Evolutionary conservation across 2,888 invertebrate genomes (phyloP).

Genomic region (Parnassius apollo): DNA sequence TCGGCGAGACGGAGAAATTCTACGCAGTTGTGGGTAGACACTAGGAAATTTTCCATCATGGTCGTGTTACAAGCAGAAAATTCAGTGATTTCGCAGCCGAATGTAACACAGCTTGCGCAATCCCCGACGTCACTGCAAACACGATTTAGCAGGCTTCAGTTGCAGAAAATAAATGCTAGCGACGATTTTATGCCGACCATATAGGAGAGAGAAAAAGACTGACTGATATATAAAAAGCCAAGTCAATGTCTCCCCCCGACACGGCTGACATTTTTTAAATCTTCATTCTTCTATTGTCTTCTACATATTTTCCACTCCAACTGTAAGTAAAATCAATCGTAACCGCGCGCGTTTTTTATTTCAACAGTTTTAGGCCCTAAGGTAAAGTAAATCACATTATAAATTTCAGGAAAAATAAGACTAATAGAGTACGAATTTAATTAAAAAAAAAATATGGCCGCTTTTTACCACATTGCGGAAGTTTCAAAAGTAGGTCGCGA

Average conservation of each 20-base stretch:
- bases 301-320: constrained; percentile 39
- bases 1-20: constrained; percentile 1
- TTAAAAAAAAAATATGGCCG: constrained; percentile 59
- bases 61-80: constrained; percentile 69
- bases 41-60: constrained; percentile 25
- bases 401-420: constrained; percentile 45
- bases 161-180: constrained; percentile 23
- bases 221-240: constrained; percentile 82
- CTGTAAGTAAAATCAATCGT: constrained; percentile 46
- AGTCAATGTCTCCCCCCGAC: constrained; percentile 86
- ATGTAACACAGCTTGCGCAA: constrained; percentile 73
- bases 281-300: constrained; percentile 44
- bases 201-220: constrained; percentile 92
- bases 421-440: constrained; percentile 18
- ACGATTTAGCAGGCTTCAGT: constrained; percentile 39
- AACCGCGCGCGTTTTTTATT: constrained; percentile 30
- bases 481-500: constrained; percentile 71
- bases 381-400: constrained; percentile 53
- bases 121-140: constrained; percentile 77
- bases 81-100: constrained; percentile 77
- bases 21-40: constrained; percentile 6
- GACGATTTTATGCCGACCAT: constrained; percentile 76
- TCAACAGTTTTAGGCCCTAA: constrained; percentile 30
- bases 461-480: constrained; percentile 66
- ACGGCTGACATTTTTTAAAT: constrained; percentile 57